Conservation (phyloP, 2,797 vertebrate genomes). For the Sitta carolinensis region DNA sequence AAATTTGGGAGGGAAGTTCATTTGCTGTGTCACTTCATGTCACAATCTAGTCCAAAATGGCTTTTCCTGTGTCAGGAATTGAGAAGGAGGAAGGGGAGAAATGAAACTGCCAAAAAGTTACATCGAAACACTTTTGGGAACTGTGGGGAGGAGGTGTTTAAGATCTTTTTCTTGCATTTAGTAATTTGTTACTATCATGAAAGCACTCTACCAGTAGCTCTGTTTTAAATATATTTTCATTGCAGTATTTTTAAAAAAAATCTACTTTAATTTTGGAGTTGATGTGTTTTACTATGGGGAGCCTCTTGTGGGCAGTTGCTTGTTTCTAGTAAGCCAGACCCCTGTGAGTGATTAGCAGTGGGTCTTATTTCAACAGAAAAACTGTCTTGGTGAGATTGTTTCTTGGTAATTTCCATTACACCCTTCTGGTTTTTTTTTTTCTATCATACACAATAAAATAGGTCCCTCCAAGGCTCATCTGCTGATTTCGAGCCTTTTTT, state of each 20-base stretch:
- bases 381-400: background rate
- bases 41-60: background rate
- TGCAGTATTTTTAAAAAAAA: background rate
- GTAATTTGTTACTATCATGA: background rate
- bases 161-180: background rate
- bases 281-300: background rate
- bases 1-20: constrained; percentile 20
- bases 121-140: background rate
- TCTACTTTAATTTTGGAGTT: background rate
- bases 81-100: background rate
- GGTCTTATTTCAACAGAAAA: background rate
- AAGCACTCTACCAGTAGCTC: background rate
- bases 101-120: background rate
- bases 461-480: background rate
- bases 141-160: background rate
- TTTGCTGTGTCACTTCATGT: constrained; percentile 34
- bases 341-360: background rate
- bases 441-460: background rate
- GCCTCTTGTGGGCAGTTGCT: background rate
- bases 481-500: background rate
- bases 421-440: background rate
- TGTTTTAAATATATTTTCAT: background rate
- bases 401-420: background rate
- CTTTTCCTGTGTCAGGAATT: constrained; percentile 5
- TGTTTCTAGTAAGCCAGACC: background rate